These are phyloP conservation scores for Tenrec ecaudatus DNA, from an alignment of 2,113 vertebrate genomes.

Conservation along the genomic window DNA sequence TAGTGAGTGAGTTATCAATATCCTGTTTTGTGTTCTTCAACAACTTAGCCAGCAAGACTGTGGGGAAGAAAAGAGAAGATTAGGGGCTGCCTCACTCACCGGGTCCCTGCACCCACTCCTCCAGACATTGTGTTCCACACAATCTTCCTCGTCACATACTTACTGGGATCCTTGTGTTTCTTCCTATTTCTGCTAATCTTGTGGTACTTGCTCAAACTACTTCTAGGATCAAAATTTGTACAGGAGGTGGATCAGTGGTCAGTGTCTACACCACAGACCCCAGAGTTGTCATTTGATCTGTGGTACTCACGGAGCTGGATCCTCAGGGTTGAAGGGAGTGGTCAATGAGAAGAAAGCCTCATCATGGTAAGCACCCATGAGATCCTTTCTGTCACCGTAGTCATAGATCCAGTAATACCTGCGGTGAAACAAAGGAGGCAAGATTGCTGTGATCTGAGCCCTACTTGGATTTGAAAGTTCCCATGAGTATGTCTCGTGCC, in stretches of 20 bases:
- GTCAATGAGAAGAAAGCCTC: background rate
- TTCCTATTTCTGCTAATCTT: background rate
- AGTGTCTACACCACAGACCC: background rate
- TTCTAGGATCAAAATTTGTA: background rate
- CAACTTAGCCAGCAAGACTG: background rate
- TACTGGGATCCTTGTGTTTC: background rate
- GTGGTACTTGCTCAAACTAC: background rate
- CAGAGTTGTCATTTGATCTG: background rate
- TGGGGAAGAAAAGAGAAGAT: background rate
- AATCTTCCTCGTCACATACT: background rate
- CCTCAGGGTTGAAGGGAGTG: background rate
- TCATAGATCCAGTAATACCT: background rate
- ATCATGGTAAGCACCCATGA: background rate
- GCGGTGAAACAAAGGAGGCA: background rate
- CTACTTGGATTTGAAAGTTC: background rate
- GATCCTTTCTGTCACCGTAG: background rate
- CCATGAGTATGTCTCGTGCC: no score
- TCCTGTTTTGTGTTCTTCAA: background rate
- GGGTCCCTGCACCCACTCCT: background rate
- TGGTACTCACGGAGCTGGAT: background rate
- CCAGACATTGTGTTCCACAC: background rate
- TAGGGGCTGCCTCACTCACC: background rate
- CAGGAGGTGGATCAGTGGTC: background rate
- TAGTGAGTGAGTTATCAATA: background rate
- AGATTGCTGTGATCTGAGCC: background rate